Evolutionary conservation across 2,888 invertebrate genomes (phyloP).

Genomic region (Diploptera punctata): DNA sequence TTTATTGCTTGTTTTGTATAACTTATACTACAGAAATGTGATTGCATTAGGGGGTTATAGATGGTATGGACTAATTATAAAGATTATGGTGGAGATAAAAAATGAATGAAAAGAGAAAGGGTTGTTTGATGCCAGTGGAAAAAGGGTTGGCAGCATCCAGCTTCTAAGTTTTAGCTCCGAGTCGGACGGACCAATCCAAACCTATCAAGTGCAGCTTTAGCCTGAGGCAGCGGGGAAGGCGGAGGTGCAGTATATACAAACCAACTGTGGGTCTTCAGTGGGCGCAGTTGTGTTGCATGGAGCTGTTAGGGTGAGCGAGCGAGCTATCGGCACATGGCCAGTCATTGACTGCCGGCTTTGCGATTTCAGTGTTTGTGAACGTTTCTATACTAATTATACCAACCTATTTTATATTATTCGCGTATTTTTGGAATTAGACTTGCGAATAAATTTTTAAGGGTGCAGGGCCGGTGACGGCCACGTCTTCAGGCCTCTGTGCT

Average conservation of each 20-base stretch:
- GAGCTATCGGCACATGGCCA: not conserved
- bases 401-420: no score
- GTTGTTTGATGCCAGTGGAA: no score
- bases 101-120: no score
- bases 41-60: no score
- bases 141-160: slow-evolving; percentile 4
- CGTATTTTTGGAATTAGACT: no score
- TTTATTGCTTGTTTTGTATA: no score
- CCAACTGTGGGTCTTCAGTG: slow-evolving; percentile 26
- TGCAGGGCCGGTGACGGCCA: not conserved
- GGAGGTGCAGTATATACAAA: slow-evolving; percentile 17
- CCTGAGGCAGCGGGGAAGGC: not conserved
- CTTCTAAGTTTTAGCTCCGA: not conserved
- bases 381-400: no score
- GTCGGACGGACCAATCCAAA: slow-evolving; percentile 14
- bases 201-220: slow-evolving; percentile 2
- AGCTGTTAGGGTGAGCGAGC: slow-evolving; percentile 31
- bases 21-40: no score
- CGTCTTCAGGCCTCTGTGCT: not conserved
- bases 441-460: not conserved
- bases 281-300: slow-evolving; percentile 31
- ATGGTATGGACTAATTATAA: no score
- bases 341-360: not conserved
- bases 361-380: not conserved
- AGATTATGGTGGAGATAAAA: no score